Percentiles rank a stretch among this genome's conserved stretches.
These are phyloP conservation scores for Xyliphius kryptos DNA, from an alignment of 2,113 vertebrate genomes.

Conservation along the genomic window DNA sequence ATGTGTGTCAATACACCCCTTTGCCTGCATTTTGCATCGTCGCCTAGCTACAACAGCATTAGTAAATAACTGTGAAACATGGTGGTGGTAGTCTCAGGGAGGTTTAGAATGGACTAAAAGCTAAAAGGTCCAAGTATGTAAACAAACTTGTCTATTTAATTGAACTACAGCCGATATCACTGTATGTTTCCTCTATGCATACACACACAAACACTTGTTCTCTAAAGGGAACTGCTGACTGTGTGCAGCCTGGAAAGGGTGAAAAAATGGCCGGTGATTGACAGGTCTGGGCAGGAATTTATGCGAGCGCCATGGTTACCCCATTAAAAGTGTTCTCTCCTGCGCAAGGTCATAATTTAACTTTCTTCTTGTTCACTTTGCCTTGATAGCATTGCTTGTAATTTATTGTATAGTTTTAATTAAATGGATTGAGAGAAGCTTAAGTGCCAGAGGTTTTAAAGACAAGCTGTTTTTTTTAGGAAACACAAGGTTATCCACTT, in stretches of 20 bases:
- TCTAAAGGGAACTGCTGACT: conserved; percentile 4
- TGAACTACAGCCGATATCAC: no score
- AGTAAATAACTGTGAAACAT: no score
- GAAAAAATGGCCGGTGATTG: conserved; percentile 41
- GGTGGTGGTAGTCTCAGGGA: no score
- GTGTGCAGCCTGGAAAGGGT: conserved; percentile 23
- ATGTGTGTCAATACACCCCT: no score
- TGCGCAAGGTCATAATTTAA: conserved; percentile 58
- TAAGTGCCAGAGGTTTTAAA: conserved; percentile 54
- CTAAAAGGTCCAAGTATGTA: no score
- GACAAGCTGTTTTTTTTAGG: conserved; percentile 52
- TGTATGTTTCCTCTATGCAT: no score
- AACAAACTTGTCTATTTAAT: no score
- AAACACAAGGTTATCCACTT: conserved; percentile 49
- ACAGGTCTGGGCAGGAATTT: conserved; percentile 48
- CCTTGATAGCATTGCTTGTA: conserved; percentile 53
- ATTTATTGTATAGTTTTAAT: conserved; percentile 69
- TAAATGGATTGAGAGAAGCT: conserved; percentile 58
- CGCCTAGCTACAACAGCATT: no score
- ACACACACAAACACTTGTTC: conserved; percentile 30
- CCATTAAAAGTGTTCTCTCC: conserved; percentile 47
- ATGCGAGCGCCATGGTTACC: conserved; percentile 40
- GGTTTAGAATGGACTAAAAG: no score
- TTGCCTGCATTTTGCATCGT: no score
- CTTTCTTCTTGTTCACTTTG: conserved; percentile 48